Base-by-base conservation (phyloP, 1,140 invertebrate genomes). In the Sweltsa coloradensis region DNA sequence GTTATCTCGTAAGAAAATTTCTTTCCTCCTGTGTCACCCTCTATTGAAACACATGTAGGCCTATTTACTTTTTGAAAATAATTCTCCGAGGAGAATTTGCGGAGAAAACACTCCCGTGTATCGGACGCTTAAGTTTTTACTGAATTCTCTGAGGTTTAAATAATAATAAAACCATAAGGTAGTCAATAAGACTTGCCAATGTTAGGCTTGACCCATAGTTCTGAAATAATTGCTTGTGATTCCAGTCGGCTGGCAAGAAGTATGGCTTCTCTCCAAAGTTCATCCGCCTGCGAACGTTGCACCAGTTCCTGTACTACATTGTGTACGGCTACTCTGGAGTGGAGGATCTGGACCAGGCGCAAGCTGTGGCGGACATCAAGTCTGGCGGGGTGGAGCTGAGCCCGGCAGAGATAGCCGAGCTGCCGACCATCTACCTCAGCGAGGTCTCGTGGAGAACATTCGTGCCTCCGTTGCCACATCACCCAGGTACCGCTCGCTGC, bases 391-490 rank as follows among this genome's bases (percentile, higher is more conserved):
- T 63, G 6, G 40, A 59, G 16, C 51, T 68, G 31, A 45, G 62
- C 27, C 64, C 66, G 42, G 67, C 69, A 47, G 56, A 71, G 7
- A 49, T 52, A 0, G 53, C 63, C 5, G 65, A 74, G 47, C 60
- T 73, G 23, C 59, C 70, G 5, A 58, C 55, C 5, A 61, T 76
- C 51, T 81, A 76, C 41, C 61, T 55, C 9, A 60, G 64, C 1
- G 64, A 73, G 51, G 60, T 79, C 3, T 66, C 62, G 51, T 87
- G 82, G 83, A 81, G 78, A 62, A 85, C 79, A 61, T 89, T 88
- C 57, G 62, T 89, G 9, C 75, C 80, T 2, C 76, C 82, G 1
- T 55, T 89, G 29, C 79, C 76, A 1, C 56, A 61, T 34, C 77
- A 85, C 56, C 58, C 55, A 29, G 72, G 71, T 74, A n/a, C n/a